Evolutionary conservation across 2,113 vertebrate species (phyloP), one percentile per base, ranked within the genome.

Genomic region (Taxidea taxus): DNA sequence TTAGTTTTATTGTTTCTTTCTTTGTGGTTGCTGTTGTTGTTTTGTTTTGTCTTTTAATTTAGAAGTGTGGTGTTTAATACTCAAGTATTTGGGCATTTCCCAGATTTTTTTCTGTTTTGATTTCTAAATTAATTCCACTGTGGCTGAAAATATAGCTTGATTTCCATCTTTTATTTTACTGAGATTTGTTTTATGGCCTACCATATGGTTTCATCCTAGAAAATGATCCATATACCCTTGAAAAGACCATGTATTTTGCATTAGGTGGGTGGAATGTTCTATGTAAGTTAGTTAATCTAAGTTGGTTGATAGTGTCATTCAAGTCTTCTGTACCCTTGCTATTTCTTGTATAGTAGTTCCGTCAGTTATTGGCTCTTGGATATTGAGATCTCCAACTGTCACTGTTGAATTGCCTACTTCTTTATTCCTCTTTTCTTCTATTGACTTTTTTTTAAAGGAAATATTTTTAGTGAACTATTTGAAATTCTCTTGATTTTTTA

Each of bases 91-190:
- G 54, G 87, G 11, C 29, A 68, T 9, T 34, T 62, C 54, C 83
- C 44, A 64, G 54, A 56, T 88, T 54, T 62, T 13, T 51, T 80
- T 87, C 21, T 12, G 49, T 56, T 82, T 87, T 66, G 20, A 82
- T 70, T 78, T 95, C 11, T 42, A 87, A 97, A 42, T 95, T 92
- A 54, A 93, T 81, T 91, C 21, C 37, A 20, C 21, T 56, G 13
- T 89, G 21, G 51, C 47, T 94, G 42, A 47, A 89, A 72, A 54
- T 4, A 72, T 64, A 80, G 34, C 47, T 44, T 86, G 23, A 75
- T 56, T 81, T 86, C 1, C 75, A 0, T 54, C 8, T 74, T 81
- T 92, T 42, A 16, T 49, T 87, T 62, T 88, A 42, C 58, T 56
- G 25, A 78, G 14, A 27, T 68, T 70, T 94, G 6, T 49, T 64